Percentiles rank a stretch among this genome's conserved stretches.
phyloP scores from a whole-genome alignment of 2,797 vertebrate species.

The Clangula hyemalis region DNA sequence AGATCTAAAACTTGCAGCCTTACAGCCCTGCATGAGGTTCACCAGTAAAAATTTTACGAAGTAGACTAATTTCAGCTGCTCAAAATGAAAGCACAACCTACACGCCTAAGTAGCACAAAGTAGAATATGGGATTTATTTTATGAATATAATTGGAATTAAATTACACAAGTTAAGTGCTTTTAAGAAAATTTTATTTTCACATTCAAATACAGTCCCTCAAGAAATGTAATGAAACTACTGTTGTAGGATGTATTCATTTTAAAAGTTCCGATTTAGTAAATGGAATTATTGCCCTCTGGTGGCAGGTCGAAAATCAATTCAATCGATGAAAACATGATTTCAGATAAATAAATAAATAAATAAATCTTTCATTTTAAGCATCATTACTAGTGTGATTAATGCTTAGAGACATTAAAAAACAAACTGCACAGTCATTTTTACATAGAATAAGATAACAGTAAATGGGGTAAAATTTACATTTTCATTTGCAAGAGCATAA shows the following conservation, averaged over 20 bases:
- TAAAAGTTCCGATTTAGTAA: not conserved
- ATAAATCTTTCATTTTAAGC: not conserved
- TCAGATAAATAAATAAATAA: not conserved
- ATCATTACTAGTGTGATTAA: not conserved
- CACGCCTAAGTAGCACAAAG: not conserved
- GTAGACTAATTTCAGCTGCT: not conserved
- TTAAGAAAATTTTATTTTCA: not conserved
- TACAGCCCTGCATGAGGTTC: not conserved
- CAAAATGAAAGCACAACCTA: not conserved
- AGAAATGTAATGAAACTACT: not conserved
- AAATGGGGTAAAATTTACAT: not conserved
- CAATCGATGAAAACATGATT: not conserved
- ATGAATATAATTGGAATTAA: not conserved
- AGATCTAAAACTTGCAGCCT: not conserved
- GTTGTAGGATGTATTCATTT: not conserved
- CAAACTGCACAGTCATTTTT: not conserved
- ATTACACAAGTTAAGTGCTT: not conserved
- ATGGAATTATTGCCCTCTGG: conserved; percentile 59
- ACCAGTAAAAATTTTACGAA: not conserved
- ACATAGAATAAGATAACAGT: not conserved
- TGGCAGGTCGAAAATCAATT: not conserved
- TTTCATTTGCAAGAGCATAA: not conserved
- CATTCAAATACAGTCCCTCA: not conserved
- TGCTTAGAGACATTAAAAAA: not conserved
- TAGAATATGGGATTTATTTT: not conserved